Conservation (phyloP, 2,113 vertebrate species). For the Anolis sagrei region DNA sequence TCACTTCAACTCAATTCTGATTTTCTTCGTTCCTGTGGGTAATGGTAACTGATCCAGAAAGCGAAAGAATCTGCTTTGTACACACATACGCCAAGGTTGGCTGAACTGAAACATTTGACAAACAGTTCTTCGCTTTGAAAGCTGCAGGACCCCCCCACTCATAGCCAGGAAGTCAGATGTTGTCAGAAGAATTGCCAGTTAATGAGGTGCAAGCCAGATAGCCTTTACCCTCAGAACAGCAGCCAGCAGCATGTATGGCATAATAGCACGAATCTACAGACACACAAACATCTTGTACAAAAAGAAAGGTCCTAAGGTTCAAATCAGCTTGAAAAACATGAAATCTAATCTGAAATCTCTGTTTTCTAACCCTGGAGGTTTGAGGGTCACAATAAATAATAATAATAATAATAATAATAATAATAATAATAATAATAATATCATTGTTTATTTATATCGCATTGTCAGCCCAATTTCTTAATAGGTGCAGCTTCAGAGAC, state of each 20-base stretch:
- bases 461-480: too few species aligned
- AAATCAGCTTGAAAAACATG: not conserved
- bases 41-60: constrained; percentile 21
- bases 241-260: not conserved
- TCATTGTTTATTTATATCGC: too few species aligned
- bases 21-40: not conserved
- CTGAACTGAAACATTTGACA: constrained; percentile 16
- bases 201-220: not conserved
- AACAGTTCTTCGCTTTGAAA: not conserved
- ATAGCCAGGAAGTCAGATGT: not conserved
- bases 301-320: not conserved
- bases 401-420: too few species aligned
- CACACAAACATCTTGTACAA: not conserved
- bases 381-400: not conserved
- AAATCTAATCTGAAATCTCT: not conserved
- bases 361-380: not conserved
- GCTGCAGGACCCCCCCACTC: not conserved
- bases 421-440: too few species aligned
- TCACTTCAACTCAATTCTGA: not conserved
- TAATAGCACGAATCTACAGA: not conserved
- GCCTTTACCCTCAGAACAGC: not conserved
- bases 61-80: not conserved
- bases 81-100: not conserved
- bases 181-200: not conserved
- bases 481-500: too few species aligned